Percentiles rank a stretch among this genome's conserved stretches.
Evolutionary conservation across 2,113 vertebrate species (phyloP).

Genomic region (Xerus inauris): DNA sequence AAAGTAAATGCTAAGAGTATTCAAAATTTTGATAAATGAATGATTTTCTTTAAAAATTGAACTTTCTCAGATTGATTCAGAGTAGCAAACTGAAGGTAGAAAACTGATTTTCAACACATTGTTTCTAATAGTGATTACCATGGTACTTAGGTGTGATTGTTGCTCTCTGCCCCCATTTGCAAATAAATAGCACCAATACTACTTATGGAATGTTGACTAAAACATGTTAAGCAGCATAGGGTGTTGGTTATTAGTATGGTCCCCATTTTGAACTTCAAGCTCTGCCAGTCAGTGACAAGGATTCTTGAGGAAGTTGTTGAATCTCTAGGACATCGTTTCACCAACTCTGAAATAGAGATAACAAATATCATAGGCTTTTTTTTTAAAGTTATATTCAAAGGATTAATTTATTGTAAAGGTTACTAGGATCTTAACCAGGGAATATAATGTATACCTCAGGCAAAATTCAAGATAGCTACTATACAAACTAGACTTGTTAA

Average conservation of each 20-base stretch:
- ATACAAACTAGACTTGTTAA: no score
- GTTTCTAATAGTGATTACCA: conserved; percentile 1
- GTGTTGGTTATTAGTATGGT: background rate
- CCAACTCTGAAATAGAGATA: background rate
- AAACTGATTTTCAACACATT: background rate
- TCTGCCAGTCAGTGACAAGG: background rate
- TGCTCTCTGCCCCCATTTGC: background rate
- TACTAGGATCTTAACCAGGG: no score
- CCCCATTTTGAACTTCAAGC: background rate
- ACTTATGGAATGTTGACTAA: background rate
- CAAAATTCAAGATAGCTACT: no score
- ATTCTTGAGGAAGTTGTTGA: background rate
- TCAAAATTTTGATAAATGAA: conserved; percentile 20
- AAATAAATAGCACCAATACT: background rate
- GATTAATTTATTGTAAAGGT: no score
- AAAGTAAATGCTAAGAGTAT: background rate
- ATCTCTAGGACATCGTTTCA: background rate
- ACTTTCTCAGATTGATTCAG: background rate
- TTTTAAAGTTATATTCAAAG: no score
- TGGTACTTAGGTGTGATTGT: background rate
- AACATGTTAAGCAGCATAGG: background rate
- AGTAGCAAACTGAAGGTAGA: background rate
- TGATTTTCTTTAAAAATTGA: conserved; percentile 41
- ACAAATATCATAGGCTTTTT: background rate
- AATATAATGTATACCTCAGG: no score